Base-by-base conservation (phyloP, 2,888 invertebrate genomes). In the Andrena praecox region DNA sequence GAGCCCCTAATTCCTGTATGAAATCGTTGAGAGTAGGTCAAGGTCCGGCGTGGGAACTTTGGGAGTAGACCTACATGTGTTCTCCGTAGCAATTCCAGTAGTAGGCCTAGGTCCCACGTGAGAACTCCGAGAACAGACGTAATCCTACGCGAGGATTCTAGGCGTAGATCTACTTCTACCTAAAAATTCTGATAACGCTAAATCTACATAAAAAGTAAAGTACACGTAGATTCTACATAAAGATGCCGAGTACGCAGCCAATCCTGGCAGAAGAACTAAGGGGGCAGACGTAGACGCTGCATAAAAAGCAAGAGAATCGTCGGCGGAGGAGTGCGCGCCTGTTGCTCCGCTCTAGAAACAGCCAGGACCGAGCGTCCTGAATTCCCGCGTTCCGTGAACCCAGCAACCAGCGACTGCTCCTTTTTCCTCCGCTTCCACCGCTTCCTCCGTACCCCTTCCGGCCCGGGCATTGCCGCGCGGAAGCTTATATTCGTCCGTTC, bases 401-500 rank as follows among this genome's bases (percentile, higher is more conserved):
- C 54, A 16, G 10, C 29, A 67, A 27, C 54, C 67, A 42, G 10
- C 62, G 56, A 27, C 54, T 42, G 42, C 48, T 27, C 54, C 56
- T 62, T 74, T 80, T 77, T 56, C 60, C 63, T 59, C 42, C 56
- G 56, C 27, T 27, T 16, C 42, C 42, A 42, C 12, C 42, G 42
- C 42, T 16, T 35, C 31, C 63, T 16, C 54, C 48, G 29, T 35
- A 16, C n/a, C 42, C 35, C 70, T 81, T 76, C 50, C 71, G 71
- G 67, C 82, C 82, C 56, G 75, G 81, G 62, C 75, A 67, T 75
- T 63, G 75, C 72, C 69, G 66, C 78, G 31, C 68, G 78, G 35
- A 69, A 42, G 69, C 67, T 76, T 80, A 70, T 63, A 71, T 63
- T 87, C 85, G 77, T 62, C 66, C 64, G 76, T 78, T 84, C 79